Evolutionary conservation across 2,888 invertebrate species (phyloP).

Genomic region (Orthosia gracilis): DNA sequence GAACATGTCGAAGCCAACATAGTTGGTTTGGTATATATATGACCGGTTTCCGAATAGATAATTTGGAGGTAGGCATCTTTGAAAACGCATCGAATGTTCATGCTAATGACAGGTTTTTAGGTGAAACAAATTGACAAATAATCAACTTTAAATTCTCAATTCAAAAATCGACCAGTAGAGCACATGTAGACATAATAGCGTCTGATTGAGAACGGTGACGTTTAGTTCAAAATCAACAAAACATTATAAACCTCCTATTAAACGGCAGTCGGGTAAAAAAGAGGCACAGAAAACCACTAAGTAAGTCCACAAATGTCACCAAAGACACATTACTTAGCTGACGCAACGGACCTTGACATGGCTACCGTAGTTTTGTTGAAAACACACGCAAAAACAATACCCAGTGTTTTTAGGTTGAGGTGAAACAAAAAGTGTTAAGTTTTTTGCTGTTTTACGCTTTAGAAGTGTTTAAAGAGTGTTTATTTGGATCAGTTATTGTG

Average conservation of each 20-base stretch:
- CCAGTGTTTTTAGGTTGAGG: slow-evolving; percentile 7
- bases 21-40: no score
- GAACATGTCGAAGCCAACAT: no score
- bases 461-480: not conserved
- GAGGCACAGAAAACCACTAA: not conserved
- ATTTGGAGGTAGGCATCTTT: no score
- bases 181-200: no score
- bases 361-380: not conserved
- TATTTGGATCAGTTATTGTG: not conserved
- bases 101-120: no score
- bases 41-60: no score
- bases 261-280: not conserved
- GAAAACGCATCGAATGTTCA: no score
- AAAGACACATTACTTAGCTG: not conserved
- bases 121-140: no score
- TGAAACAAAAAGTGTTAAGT: not conserved
- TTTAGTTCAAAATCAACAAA: not conserved
- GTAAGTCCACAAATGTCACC: slow-evolving; percentile 15
- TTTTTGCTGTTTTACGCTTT: not conserved
- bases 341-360: slow-evolving; percentile 6
- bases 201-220: no score
- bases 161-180: no score
- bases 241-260: not conserved
- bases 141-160: no score
- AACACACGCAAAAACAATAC: slow-evolving; percentile 8